Evolutionary conservation across 2,797 vertebrate species (phyloP), one percentile per base, ranked within the genome.

Genomic region (Odontamblyopus lacepedii): DNA sequence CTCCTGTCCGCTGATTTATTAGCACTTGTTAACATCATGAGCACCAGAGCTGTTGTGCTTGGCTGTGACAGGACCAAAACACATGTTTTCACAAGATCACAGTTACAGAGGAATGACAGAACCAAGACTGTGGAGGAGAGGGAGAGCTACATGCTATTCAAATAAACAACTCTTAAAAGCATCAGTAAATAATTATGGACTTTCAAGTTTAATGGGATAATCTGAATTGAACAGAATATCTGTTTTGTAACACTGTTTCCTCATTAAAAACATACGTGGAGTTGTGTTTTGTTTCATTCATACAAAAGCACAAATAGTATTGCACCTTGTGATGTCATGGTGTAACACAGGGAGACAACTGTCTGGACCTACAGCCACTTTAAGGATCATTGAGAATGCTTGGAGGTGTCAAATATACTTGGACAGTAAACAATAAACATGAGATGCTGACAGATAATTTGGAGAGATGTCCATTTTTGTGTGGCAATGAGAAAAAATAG

Each of bases 1-100:
- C 82, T 84, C 83, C 77, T 82, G 79, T 64, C 75, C 67, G 75
- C 63, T 12, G 75, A 88, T 86, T 86, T 84, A 84, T 82, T 60
- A 72, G 73, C 26, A 56, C 69, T 76, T 78, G 72, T 78, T 87
- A 70, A 77, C 72, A 80, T 44, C 72, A 80, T 26, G 9, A 44
- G 7, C 2, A 44, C 19, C 38, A 12, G n/a, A 62, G 59, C 60
- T 32, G 13, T 38, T 38, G 60, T 35, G 11, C n/a, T 64, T 44
- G 63, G 63, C 35, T 64, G 19, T 64, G 35, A 38, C 62, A 38
- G 62, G 9, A 23, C 23, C 18, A 38, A 12, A 23, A 63, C 32
- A 63, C 32, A 35, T 38, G 19, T 63, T 63, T 63, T 9, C 19
- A 38, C 32, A 63, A n/a, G 32, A 63, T 63, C 35, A 44, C 19